phyloP scores from a whole-genome alignment of 2,113 vertebrate genomes.

The Anser cygnoides region DNA sequence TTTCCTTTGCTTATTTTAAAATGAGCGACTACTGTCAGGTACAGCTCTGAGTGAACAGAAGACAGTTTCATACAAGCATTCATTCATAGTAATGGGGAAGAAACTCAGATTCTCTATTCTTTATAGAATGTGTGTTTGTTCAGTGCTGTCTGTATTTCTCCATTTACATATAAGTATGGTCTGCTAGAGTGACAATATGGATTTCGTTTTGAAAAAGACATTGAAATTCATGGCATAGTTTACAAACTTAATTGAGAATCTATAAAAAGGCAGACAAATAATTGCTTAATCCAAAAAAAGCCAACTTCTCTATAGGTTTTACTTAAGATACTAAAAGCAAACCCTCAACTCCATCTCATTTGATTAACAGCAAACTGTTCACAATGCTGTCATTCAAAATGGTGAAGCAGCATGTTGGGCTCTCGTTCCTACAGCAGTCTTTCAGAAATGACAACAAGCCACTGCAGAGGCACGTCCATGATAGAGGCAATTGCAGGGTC shows the following conservation, averaged over 20 bases:
- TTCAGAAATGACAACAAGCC: not conserved
- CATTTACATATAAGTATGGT: not conserved
- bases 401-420: not conserved
- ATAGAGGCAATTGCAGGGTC: fast-evolving
- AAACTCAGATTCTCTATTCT: not conserved
- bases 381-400: not conserved
- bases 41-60: not conserved
- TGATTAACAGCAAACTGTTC: not conserved
- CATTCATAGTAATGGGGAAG: not conserved
- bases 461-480: not conserved
- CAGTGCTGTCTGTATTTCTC: not conserved
- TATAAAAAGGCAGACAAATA: not conserved
- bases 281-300: not conserved
- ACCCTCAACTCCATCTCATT: not conserved
- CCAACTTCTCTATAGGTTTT: not conserved
- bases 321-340: not conserved
- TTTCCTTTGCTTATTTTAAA: conserved; percentile 1
- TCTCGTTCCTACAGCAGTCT: not conserved
- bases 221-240: not conserved
- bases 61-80: not conserved
- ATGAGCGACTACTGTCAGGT: not conserved
- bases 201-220: not conserved
- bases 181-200: not conserved
- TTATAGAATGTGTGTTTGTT: not conserved
- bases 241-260: not conserved